Evolutionary conservation across 2,113 vertebrate genomes (phyloP), one percentile per base, ranked within the genome.

Genomic region (Chloebia gouldiae): DNA sequence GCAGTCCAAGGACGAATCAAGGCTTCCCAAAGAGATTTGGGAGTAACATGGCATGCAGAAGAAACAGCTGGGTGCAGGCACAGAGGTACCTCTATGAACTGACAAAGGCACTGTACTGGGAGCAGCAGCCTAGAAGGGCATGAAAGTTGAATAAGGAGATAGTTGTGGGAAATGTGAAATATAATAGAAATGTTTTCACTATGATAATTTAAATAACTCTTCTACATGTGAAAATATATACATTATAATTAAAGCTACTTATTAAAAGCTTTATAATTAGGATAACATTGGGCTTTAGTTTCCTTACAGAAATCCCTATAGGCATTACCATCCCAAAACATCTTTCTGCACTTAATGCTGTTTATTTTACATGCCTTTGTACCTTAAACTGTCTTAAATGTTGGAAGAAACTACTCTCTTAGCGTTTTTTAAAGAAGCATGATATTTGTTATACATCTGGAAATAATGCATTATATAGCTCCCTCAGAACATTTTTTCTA

Each of bases 381-480:
- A 40, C 31, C 33, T 71, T 78, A 50, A 73, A 35, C 22, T 60
- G 10, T 54, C 35, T 71, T 60, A 93, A 90, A 75, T 30, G 37
- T 87, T 80, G 49, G 45, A 85, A 96, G 53, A 97, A 96, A 76
- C 10, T 94, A 78, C 81, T 84, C 86, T 92, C 81, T 23, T 71
- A 80, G 79, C 73, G 92, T 79, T 94, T 96, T 95, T 77, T 11
- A 92, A 84, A 76, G 73, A 75, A 95, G 69, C 31, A 42, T 51
- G 25, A 13, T 69, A 71, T 86, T 95, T 95, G 60, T 87, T 78
- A n/a, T 77, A 80, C 88, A 93, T 95, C 89, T 96, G 91, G 94
- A 95, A 97, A 95, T 63, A 91, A 94, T 94, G 72, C 79, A 88
- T 88, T 94, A 45, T 66, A 81, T 54, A 90, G 33, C 28, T 86